Evolutionary conservation across 2,888 invertebrate genomes (phyloP).

Genomic region (Ectemnius cavifrons): DNA sequence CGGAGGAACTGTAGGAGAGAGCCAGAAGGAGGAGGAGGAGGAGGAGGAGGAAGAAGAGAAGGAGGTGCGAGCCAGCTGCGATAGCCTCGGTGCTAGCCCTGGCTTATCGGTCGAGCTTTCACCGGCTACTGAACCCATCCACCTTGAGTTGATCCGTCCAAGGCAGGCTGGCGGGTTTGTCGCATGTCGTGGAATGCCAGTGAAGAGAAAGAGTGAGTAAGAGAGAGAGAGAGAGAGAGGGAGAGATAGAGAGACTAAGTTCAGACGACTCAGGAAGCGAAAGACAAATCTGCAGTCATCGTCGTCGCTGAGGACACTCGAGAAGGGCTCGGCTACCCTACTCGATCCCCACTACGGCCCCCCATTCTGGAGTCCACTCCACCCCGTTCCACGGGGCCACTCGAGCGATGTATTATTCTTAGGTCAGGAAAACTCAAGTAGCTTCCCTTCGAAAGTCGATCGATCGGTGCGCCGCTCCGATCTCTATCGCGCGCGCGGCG

Average conservation of each 20-base stretch:
- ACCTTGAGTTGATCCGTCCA: conserved; percentile 2
- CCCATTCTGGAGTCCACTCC: conserved; percentile 62
- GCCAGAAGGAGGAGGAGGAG: too few relatives aligned
- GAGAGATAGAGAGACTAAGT: conserved; percentile 21
- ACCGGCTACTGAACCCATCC: conserved; percentile 15
- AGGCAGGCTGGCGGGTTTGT: neutral
- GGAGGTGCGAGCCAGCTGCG: too few relatives aligned
- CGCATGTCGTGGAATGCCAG: conserved; percentile 2
- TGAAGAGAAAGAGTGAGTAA: neutral
- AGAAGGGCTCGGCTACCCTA: conserved; percentile 51
- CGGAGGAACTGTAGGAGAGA: neutral
- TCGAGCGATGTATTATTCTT: conserved; percentile 70
- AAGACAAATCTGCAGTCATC: conserved; percentile 62
- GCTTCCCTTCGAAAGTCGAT: conserved; percentile 69
- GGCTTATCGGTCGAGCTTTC: conserved; percentile 17
- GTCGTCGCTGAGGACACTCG: conserved; percentile 50
- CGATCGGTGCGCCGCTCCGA: conserved; percentile 65
- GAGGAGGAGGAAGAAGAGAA: neutral
- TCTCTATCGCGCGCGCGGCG: conserved; percentile 48
- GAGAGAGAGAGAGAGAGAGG: neutral
- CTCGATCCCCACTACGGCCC: conserved; percentile 42
- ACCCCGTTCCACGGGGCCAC: conserved; percentile 59
- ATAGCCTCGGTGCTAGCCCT: neutral
- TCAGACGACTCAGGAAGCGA: conserved; percentile 40
- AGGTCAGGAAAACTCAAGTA: conserved; percentile 72